phyloP scores from a whole-genome alignment of 2,113 vertebrate genomes.

The Dasyprocta punctata region DNA sequence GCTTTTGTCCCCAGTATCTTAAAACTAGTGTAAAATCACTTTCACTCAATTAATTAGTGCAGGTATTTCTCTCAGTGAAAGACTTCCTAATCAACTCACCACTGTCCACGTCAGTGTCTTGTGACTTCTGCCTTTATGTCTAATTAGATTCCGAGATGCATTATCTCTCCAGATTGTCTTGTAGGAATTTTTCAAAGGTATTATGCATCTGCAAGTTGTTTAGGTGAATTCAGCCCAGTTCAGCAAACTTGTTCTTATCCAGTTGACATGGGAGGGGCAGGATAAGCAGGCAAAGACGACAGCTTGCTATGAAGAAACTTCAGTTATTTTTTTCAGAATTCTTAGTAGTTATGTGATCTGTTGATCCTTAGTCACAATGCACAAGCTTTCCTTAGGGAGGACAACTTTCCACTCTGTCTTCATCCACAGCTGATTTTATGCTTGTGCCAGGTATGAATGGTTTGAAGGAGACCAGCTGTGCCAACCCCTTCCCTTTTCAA shows the following conservation, averaged over 20 bases:
- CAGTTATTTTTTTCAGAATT: not conserved
- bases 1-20: not conserved
- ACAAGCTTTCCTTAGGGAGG: not conserved
- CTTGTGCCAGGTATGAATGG: not conserved
- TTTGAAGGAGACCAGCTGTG: not conserved
- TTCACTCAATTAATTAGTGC: not conserved
- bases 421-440: not conserved
- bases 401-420: not conserved
- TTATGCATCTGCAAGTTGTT: not conserved
- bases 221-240: not conserved
- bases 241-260: not conserved
- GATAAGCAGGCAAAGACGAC: not conserved
- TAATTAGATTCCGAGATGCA: constrained; percentile 33
- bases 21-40: not conserved
- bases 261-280: not conserved
- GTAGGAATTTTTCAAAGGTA: not conserved
- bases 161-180: not conserved
- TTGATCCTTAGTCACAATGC: not conserved
- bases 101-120: not conserved
- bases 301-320: not conserved
- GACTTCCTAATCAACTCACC: not conserved
- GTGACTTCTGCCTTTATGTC: not conserved
- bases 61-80: not conserved
- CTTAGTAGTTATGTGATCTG: not conserved
- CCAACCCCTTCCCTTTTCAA: not conserved